Evolutionary conservation across 23 tunicate species (phyloP).

Genomic region (Diplosoma virens): DNA sequence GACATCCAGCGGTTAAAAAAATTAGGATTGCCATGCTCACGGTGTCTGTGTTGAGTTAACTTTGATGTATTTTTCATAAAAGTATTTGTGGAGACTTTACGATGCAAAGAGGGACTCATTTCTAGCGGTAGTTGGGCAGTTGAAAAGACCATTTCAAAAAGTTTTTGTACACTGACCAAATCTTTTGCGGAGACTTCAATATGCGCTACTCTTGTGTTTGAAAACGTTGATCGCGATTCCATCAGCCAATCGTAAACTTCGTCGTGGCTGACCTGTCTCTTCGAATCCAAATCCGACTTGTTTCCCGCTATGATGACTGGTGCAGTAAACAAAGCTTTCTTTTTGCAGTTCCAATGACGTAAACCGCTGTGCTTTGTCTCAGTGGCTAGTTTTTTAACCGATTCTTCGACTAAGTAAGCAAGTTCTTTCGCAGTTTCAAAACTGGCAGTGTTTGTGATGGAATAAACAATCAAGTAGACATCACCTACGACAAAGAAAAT

Average conservation of each 20-base stretch:
- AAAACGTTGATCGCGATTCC: not conserved
- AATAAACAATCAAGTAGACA: constrained; percentile 64
- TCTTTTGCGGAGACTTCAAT: constrained; percentile 60
- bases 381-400: constrained; percentile 2
- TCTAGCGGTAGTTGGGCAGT: constrained; percentile 59
- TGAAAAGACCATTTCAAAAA: constrained; percentile 53
- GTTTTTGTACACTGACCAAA: constrained; percentile 45
- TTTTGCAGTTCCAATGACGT: constrained; percentile 14
- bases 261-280: constrained; percentile 2
- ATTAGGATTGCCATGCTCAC: not conserved
- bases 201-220: constrained; percentile 26
- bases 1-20: constrained; percentile 15
- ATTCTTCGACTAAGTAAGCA: constrained; percentile 39
- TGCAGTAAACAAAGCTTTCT: not conserved
- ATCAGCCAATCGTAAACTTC: constrained; percentile 44
- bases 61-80: constrained; percentile 37
- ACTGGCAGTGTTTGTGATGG: constrained; percentile 38
- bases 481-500: constrained; percentile 47
- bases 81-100: constrained; percentile 56
- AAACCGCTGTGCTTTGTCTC: constrained; percentile 10
- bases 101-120: constrained; percentile 81
- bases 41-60: not conserved
- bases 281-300: constrained; percentile 45
- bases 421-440: constrained; percentile 63
- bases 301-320: constrained; percentile 69